A percentile compares a stretch with the other conserved stretches of the same genome.
phyloP scores from a whole-genome alignment of 1,140 invertebrate species.

The Tetramorium simillimum region DNA sequence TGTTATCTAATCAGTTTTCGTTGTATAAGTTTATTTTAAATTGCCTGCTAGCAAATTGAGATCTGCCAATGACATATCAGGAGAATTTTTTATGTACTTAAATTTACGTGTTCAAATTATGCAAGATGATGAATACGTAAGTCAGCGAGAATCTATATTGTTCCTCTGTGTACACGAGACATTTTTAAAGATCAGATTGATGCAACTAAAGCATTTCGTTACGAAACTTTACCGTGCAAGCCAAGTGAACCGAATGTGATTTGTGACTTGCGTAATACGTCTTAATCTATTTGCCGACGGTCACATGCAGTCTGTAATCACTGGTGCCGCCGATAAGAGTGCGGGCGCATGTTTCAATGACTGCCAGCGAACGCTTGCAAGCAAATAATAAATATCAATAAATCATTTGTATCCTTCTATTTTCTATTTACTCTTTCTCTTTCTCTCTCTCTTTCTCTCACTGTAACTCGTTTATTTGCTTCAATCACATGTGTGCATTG shows the following conservation, averaged over 20 bases:
- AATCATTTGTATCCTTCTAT: neutral
- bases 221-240: neutral
- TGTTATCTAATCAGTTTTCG: neutral
- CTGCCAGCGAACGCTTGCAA: neutral
- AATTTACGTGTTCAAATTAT: neutral
- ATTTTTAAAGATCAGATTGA: neutral
- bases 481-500: neutral
- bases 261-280: slow-evolving; percentile 20
- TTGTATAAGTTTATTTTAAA: neutral
- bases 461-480: neutral
- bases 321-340: slow-evolving; percentile 22
- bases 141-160: neutral
- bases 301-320: slow-evolving; percentile 47
- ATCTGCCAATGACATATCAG: neutral
- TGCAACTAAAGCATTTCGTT: neutral
- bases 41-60: slow-evolving; percentile 7
- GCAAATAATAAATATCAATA: slow-evolving; percentile 42
- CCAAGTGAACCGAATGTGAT: neutral
- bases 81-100: neutral
- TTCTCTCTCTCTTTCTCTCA: neutral
- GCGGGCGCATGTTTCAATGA: neutral
- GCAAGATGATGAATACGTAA: neutral
- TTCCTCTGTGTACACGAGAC: too few species aligned
- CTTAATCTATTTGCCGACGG: slow-evolving; percentile 34
- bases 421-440: neutral